Base-by-base conservation (phyloP, 2,888 invertebrate species). In the Folsomia candida region DNA sequence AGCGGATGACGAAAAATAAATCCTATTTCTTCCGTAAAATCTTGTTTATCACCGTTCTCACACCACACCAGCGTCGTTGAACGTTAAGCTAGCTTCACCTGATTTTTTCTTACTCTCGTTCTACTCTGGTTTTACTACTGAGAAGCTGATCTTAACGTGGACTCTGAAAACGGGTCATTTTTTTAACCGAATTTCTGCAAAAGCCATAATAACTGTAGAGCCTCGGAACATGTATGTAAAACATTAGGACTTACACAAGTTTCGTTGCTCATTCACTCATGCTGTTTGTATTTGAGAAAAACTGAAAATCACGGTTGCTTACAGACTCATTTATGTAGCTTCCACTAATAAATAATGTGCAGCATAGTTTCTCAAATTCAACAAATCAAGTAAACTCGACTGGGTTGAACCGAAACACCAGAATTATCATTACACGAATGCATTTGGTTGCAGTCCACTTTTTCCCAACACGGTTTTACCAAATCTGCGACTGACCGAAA, bases 31-130 rank as follows among this genome's bases (percentile, higher is more conserved):
- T 14, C 54, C 54, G 54, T 22, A 54, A 20, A 54, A 54, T 54
- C 54, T 54, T 54, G 37, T 37, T 37, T 37, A 54, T 54, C 22
- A 54, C 54, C 54, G 54, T 54, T 54, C 54, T 54, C 54, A 54
- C 54, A 54, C 54, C 54, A n/a, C 54, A n/a, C n/a, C n/a, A n/a
- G n/a, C n/a, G n/a, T n/a, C n/a, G n/a, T n/a, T n/a, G n/a, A 37
- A 14, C 37, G 4, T 9, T 37, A 37, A 37, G 37, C 37, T 37
- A 37, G 37, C 14, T 37, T 37, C 37, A 37, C 37, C 54, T 54
- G 22, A 54, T 54, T 54, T 54, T 54, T 54, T 18, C 54, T 54
- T 20, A 54, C 18, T 54, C 37, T 37, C 14, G 14, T 14, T 37
- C 37, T 37, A 37, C 37, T 37, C 14, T 37, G 37, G 6, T 4